These are phyloP conservation scores for Ondatra zibethicus DNA, from an alignment of 2,113 vertebrate genomes.

Conservation along the genomic window DNA sequence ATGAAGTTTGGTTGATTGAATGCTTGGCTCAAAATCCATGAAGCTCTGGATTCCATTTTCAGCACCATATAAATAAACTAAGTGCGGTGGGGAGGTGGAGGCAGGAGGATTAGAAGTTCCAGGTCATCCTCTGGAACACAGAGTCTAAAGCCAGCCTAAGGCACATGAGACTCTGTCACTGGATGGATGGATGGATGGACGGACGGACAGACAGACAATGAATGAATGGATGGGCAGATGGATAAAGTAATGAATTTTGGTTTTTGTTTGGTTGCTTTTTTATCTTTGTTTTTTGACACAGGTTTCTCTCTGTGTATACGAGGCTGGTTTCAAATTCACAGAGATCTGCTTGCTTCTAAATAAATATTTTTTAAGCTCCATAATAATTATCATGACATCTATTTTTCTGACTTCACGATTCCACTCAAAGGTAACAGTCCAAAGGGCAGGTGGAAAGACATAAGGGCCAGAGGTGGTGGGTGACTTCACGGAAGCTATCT, in stretches of 20 bases:
- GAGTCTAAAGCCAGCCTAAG: neutral
- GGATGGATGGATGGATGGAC: neutral
- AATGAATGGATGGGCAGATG: too few species aligned
- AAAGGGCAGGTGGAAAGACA: neutral
- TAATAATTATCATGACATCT: neutral
- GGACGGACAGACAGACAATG: too few species aligned
- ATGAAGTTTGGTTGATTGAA: neutral
- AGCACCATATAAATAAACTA: neutral
- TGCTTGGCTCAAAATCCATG: neutral
- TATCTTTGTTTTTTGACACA: neutral
- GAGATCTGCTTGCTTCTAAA: neutral
- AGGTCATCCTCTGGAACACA: neutral
- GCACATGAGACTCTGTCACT: neutral
- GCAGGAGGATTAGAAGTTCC: neutral
- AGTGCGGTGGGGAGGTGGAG: neutral
- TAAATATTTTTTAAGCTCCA: neutral
- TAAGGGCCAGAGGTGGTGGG: neutral
- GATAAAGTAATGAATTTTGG: neutral
- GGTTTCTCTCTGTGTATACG: neutral
- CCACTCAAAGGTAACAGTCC: neutral
- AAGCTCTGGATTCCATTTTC: neutral
- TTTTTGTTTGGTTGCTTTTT: neutral
- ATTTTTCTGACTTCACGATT: neutral
- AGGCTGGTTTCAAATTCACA: neutral
- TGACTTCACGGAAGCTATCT: neutral